These are phyloP conservation scores for Helicoverpa armigera DNA, from an alignment of 1,140 invertebrate species.

Conservation along the genomic window DNA sequence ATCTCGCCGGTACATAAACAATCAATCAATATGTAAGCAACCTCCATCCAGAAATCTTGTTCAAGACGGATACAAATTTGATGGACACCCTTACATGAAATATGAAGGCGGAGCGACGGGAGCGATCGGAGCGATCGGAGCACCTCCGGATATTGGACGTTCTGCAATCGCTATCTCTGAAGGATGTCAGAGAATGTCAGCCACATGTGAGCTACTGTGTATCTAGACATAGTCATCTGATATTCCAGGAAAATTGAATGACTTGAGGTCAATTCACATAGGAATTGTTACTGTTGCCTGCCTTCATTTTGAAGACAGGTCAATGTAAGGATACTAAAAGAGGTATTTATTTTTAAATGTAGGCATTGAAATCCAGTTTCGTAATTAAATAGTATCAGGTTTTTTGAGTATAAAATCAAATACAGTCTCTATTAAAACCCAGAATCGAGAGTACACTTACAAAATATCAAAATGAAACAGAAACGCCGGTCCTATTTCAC, in stretches of 20 bases:
- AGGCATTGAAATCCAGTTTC: no score
- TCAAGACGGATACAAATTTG: not conserved
- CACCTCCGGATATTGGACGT: conserved; percentile 31
- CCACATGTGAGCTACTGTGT: not conserved
- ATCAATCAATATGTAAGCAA: not conserved
- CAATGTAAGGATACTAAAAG: no score
- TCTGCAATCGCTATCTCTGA: not conserved
- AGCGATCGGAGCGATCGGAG: not conserved
- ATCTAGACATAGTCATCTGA: no score
- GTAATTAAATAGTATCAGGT: no score
- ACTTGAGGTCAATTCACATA: no score
- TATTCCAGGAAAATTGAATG: no score
- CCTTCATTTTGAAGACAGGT: no score
- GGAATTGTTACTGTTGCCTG: no score
- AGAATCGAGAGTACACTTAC: not conserved
- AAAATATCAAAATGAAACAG: conserved; percentile 11
- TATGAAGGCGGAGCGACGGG: conserved; percentile 15
- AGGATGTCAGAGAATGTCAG: conserved; percentile 21
- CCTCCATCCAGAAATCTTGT: not conserved
- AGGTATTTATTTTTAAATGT: no score
- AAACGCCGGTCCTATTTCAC: not conserved
- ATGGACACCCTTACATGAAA: conserved; percentile 35
- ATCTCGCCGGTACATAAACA: not conserved
- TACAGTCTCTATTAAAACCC: not conserved
- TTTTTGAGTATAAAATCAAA: no score